These are phyloP conservation scores for Oreochromis spilurus DNA, from an alignment of 2,113 vertebrate genomes.

Conservation along the genomic window DNA sequence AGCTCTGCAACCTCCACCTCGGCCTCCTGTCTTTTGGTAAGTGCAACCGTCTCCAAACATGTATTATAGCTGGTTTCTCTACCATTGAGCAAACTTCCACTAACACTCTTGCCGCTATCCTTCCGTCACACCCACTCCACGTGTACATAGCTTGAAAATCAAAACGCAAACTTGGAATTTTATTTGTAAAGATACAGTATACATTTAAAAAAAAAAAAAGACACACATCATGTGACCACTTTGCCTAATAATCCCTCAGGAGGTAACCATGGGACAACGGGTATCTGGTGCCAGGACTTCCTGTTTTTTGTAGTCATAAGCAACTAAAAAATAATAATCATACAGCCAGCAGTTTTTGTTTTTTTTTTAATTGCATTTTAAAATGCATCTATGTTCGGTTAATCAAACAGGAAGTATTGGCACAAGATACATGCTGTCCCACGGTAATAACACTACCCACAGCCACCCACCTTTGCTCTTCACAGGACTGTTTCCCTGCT, in stretches of 20 bases:
- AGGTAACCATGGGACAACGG: fast-evolving
- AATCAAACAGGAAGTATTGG: neutral
- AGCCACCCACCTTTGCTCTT: neutral
- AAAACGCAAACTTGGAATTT: neutral
- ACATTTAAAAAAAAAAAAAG: neutral
- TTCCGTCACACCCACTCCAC: neutral
- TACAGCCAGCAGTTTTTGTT: neutral
- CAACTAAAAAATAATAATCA: neutral
- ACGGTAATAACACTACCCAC: neutral
- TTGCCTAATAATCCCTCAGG: neutral
- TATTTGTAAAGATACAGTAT: neutral
- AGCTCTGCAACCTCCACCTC: neutral
- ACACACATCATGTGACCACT: neutral
- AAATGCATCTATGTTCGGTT: neutral
- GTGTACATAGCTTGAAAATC: neutral
- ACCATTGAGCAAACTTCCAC: neutral
- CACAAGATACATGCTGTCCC: neutral
- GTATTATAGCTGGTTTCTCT: neutral
- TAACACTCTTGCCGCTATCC: neutral
- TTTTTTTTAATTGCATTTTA: fast-evolving
- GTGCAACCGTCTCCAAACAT: neutral
- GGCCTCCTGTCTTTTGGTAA: neutral
- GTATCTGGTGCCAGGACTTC: neutral
- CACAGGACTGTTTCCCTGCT: neutral
- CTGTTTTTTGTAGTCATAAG: neutral